Percentiles rank a stretch among this genome's conserved stretches.
These are phyloP conservation scores for Pantala flavescens DNA, from an alignment of 1,140 invertebrate species.

Conservation along the genomic window DNA sequence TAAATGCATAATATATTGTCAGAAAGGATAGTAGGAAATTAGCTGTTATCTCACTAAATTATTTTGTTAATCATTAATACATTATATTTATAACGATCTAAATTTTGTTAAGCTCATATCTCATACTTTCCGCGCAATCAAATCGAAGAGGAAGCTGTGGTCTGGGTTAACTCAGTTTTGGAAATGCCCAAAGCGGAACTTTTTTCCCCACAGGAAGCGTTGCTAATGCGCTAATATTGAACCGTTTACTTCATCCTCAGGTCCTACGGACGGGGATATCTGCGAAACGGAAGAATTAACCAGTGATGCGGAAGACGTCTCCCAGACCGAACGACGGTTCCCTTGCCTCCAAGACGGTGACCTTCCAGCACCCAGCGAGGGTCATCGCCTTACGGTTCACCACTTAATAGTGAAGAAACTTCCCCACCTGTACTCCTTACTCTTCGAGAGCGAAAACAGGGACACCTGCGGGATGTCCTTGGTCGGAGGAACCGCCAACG, in stretches of 20 bases:
- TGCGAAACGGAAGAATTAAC: neutral
- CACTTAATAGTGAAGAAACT: neutral
- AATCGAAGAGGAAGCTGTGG: too few species aligned
- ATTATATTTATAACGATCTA: too few species aligned
- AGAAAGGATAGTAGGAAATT: too few species aligned
- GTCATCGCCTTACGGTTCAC: neutral
- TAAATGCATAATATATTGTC: too few species aligned
- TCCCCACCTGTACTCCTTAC: neutral
- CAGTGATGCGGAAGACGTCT: neutral
- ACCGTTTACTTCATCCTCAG: slow-evolving; percentile 9
- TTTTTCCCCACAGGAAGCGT: too few species aligned
- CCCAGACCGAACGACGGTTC: slow-evolving; percentile 32
- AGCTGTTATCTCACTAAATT: too few species aligned
- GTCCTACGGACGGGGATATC: neutral
- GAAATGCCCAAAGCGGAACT: too few species aligned
- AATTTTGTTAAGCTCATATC: too few species aligned
- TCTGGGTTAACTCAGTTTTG: too few species aligned
- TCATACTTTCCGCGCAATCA: too few species aligned
- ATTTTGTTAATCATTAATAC: too few species aligned
- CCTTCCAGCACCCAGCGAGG: slow-evolving; percentile 23
- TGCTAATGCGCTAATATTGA: too few species aligned
- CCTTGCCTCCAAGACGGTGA: slow-evolving; percentile 28
- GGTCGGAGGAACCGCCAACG: slow-evolving; percentile 74
- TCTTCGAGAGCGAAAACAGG: neutral
- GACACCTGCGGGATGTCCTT: slow-evolving; percentile 36